Base-by-base conservation (phyloP, 2,113 vertebrate genomes). In the Psettodes erumei region DNA sequence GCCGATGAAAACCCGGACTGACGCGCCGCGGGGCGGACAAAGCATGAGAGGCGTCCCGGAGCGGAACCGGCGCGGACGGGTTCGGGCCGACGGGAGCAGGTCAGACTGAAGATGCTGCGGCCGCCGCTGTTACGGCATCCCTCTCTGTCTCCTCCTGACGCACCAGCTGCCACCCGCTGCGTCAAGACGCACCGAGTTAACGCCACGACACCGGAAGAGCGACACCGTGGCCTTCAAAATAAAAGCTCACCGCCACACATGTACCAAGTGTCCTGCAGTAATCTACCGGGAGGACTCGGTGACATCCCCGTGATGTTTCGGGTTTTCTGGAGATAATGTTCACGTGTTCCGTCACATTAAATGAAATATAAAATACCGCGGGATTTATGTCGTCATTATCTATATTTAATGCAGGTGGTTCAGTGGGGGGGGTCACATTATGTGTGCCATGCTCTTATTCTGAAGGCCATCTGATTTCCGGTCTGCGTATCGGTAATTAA, bases 101-200 rank as follows among this genome's bases (percentile, higher is more conserved):
- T n/a, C 18, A 47, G 19, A n/a, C 45, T 19, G 18, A 15, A 11
- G 4, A 43, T 13, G 15, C 33, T 65, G n/a, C 71, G 59, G 63
- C 48, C 37, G 67, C 25, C 21, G 87, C 69, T 75, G 79, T 47
- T 72, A 65, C n/a, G 62, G 79, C 88, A 83, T 84, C 85, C 61
- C 64, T 12, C 58, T 54, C n/a, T 5, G 74, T 55, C 79, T 86
- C 75, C 78, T 89, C 77, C 85, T 84, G 86, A 87, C 80, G 72
- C 79, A 80, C 69, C 82, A 72, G 86, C 81, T 33, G 77, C 79
- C 63, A 62, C 73, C 86, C 72, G 77, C 79, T 85, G 81, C 83
- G 82, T 88, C 77, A 88, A 72, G 10, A 50, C 73, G 73, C 60
- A 45, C 40, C 27, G 51, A 54, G 15, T 13, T 61, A 55, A 18